Base-by-base conservation (phyloP, 2,113 vertebrate species). In the Thinocorus orbignyianus region DNA sequence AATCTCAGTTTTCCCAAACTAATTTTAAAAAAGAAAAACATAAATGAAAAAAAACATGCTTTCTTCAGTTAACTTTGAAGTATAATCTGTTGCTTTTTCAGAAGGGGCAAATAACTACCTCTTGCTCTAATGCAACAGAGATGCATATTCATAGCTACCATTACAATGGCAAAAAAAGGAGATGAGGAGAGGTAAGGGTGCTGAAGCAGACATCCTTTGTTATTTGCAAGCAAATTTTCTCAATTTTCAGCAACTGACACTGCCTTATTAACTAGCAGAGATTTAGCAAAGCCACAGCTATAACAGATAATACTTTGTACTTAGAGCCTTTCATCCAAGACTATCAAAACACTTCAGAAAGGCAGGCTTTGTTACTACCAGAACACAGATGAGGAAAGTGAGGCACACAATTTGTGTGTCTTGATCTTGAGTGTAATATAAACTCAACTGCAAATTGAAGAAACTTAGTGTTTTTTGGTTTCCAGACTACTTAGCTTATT, bases 181-280 rank as follows among this genome's bases (percentile, higher is more conserved):
- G 37, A 49, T 58, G 31, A 74, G 85, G 71, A 81, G 49, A 92
- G 76, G 71, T 86, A 81, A 82, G 54, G n/a, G 62, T 88, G 86
- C 82, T 64, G 60, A 83, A 62, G 51, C 39, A 76, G 79, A 61
- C 23, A 33, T 66, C 46, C 25, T 88, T 90, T 83, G 57, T 81
- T 90, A 90, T 55, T 81, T 78, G 74, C 71, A 92, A 92, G 79
- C 35, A 92, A 82, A 78, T 82, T 51, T 81, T 55, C 87, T 93
- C 90, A 19, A 37, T 96, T 93, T 95, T 68, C 79, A 94, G 54
- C 49, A 70, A 44, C 81, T 95, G 74, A 73, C 54, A 35, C 46
- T 73, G 58, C 85, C 81, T 90, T 95, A 58, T 93, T 82, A 90
- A 54, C 79, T 23, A 62, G 54, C 44, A 88, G 88, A 82, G 37